Evolutionary conservation across 2,888 invertebrate genomes (phyloP).

Genomic region (Bugulina stolonifera): DNA sequence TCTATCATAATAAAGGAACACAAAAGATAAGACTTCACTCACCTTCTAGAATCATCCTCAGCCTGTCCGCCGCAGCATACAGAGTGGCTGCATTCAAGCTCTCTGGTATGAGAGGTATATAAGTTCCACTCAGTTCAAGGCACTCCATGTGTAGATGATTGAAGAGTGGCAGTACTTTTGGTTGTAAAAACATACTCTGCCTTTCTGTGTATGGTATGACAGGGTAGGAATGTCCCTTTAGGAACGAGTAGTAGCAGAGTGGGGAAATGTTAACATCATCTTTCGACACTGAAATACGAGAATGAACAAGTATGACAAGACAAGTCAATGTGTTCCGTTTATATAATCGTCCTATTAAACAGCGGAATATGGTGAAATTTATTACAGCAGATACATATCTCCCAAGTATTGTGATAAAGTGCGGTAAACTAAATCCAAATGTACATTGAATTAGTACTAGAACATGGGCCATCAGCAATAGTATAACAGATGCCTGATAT

Average conservation of each 20-base stretch:
- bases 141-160: neutral
- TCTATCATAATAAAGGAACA: too few species aligned
- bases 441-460: too few species aligned
- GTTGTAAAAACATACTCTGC: neutral
- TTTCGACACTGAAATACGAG: neutral
- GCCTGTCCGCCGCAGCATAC: neutral
- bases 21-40: too few species aligned
- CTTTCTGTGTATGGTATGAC: neutral
- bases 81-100: neutral
- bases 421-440: too few species aligned
- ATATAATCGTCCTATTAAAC: too few species aligned
- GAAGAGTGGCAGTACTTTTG: neutral
- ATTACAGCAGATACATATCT: too few species aligned
- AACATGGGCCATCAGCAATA: too few species aligned
- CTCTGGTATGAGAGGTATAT: neutral
- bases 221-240: neutral
- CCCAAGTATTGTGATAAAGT: too few species aligned
- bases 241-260: neutral
- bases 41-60: neutral
- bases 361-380: too few species aligned
- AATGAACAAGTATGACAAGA: too few species aligned
- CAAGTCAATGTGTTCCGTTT: too few species aligned
- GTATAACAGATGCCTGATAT: too few species aligned
- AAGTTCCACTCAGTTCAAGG: neutral
- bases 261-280: neutral